These are phyloP conservation scores for Patella caerulea DNA, from an alignment of 2,888 invertebrate species.

Conservation along the genomic window DNA sequence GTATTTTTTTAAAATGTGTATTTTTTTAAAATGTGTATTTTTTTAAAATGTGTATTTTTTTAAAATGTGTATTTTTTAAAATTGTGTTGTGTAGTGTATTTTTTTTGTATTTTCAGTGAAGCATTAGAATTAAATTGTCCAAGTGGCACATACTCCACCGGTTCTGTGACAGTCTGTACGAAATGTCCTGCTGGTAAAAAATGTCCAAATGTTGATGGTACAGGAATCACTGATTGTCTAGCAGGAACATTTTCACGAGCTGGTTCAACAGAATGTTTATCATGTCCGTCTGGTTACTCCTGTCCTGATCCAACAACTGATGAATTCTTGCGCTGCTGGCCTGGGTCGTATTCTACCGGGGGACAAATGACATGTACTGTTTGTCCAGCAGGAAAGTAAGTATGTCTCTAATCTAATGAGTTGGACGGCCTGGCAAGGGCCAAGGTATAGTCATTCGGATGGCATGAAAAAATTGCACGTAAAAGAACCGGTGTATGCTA, in stretches of 20 bases:
- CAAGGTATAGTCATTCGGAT: too few relatives aligned
- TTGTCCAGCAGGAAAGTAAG: constrained; percentile 58
- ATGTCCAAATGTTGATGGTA: constrained; percentile 62
- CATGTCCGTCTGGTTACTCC: constrained; percentile 53
- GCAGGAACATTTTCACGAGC: constrained; percentile 60
- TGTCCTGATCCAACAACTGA: constrained; percentile 50
- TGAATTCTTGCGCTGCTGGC: constrained; percentile 40
- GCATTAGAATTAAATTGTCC: constrained; percentile 45
- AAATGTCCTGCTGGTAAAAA: constrained; percentile 60
- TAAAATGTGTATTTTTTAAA: too few relatives aligned
- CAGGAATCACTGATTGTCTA: constrained; percentile 53
- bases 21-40: too few relatives aligned
- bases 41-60: too few relatives aligned
- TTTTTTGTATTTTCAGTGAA: constrained; percentile 33
- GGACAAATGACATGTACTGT: constrained; percentile 49
- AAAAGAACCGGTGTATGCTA: too few relatives aligned
- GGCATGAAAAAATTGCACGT: too few relatives aligned
- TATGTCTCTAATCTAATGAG: background rate
- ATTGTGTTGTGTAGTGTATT: too few relatives aligned
- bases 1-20: too few relatives aligned
- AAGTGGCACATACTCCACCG: constrained; percentile 57
- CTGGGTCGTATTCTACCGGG: constrained; percentile 54
- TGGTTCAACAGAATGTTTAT: constrained; percentile 49
- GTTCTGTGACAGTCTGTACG: constrained; percentile 54
- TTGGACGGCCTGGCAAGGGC: too few relatives aligned